phyloP scores from a whole-genome alignment of 2,797 vertebrate genomes.

The Rhinophrynus dorsalis region DNA sequence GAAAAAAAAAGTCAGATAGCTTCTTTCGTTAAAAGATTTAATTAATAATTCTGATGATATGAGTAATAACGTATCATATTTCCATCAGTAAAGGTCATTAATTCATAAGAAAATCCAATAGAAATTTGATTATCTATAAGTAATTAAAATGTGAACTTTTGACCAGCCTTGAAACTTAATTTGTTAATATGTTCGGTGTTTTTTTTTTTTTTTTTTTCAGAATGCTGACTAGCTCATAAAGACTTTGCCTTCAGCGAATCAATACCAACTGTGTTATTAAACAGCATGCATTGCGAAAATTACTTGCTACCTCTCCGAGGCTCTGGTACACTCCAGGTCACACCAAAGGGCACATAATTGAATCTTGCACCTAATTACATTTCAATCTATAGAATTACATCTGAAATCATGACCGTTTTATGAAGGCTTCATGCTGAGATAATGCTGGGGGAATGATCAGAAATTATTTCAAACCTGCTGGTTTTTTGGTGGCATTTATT shows the following conservation, averaged over 20 bases:
- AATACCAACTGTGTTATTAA: constrained; percentile 62
- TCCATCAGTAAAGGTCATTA: constrained; percentile 53
- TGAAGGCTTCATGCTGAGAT: constrained; percentile 23
- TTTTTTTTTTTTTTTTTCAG: constrained; percentile 52
- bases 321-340: constrained; percentile 51
- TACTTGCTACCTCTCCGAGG: constrained; percentile 52
- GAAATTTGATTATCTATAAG: constrained; percentile 49
- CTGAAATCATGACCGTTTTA: constrained; percentile 43
- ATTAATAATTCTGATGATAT: constrained; percentile 53
- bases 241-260: constrained; percentile 62
- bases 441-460: constrained; percentile 9
- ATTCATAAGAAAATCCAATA: constrained; percentile 52
- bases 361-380: constrained; percentile 54
- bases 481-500: neutral
- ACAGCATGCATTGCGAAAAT: constrained; percentile 56
- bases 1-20: no score
- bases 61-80: constrained; percentile 53
- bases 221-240: constrained; percentile 61
- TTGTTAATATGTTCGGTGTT: constrained; percentile 33
- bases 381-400: constrained; percentile 46
- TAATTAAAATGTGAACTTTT: constrained; percentile 59
- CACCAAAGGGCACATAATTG: constrained; percentile 57
- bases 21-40: neutral
- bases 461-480: constrained; percentile 2
- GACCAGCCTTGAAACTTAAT: constrained; percentile 51